phyloP scores from a whole-genome alignment of 1,140 invertebrate species.

The Dryas iulia region DNA sequence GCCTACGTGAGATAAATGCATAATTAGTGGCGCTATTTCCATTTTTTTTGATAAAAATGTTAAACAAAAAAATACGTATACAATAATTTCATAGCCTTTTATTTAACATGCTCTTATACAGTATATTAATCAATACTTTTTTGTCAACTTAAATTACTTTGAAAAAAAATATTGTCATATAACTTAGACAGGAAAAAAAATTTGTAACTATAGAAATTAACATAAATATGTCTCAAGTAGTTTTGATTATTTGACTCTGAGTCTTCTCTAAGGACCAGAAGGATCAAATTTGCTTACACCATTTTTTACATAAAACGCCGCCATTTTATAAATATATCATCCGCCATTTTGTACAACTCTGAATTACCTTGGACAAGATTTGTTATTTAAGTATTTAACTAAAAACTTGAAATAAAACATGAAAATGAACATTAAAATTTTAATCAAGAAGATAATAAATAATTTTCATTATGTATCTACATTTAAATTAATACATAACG shows the following conservation, averaged over 20 bases:
- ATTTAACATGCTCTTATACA: not conserved
- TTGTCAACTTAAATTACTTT: not conserved
- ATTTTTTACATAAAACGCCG: not conserved
- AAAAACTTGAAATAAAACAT: constrained; percentile 44
- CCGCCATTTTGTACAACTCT: constrained; percentile 29
- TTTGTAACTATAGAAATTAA: not conserved
- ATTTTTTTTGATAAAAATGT: not conserved
- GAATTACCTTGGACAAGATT: not conserved
- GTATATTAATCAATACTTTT: not conserved
- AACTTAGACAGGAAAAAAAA: not conserved
- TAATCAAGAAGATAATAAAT: constrained; percentile 63
- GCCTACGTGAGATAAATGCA: not conserved
- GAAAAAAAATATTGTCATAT: not conserved
- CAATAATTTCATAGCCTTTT: constrained; percentile 3
- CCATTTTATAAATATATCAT: constrained; percentile 10
- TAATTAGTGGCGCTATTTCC: not conserved
- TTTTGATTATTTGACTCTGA: not conserved
- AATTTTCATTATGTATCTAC: constrained; percentile 57
- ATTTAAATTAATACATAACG: constrained; percentile 49
- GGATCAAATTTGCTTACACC: not conserved
- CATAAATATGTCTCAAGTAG: not conserved
- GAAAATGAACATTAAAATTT: constrained; percentile 45
- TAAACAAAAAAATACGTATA: not conserved
- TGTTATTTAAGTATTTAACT: too few species aligned
- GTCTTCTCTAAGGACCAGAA: not conserved